Evolutionary conservation across 2,113 vertebrate species (phyloP).

Genomic region (Nannospalax galili): DNA sequence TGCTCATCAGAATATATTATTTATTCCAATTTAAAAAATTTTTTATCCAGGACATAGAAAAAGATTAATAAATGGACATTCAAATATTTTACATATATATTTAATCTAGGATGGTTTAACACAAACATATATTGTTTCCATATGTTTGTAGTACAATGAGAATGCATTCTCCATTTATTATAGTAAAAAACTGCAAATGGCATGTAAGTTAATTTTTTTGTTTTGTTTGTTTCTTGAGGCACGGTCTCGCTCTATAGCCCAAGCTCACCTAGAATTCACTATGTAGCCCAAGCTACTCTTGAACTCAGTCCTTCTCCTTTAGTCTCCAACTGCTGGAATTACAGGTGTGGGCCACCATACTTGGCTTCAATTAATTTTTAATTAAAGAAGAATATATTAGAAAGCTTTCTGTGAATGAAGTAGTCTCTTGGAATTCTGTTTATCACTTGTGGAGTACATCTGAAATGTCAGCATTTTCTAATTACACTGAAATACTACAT

Average conservation of each 20-base stretch:
- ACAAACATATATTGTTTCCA: conserved; percentile 18
- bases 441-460: not conserved
- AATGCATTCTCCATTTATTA: conserved; percentile 20
- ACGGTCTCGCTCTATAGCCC: not conserved
- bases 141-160: not conserved
- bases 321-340: not conserved
- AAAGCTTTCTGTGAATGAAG: not conserved
- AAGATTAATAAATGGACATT: conserved; percentile 51
- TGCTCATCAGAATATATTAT: conserved; percentile 39
- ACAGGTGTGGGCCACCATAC: not conserved
- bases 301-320: not conserved
- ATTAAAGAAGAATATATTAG: conserved; percentile 28
- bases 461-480: conserved; percentile 33
- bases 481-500: not conserved
- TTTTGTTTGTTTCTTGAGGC: not conserved
- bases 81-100: conserved; percentile 33
- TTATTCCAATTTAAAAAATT: conserved; percentile 11
- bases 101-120: conserved; percentile 38
- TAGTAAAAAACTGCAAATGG: not conserved
- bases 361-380: not conserved
- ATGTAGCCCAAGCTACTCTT: not conserved
- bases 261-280: too few species aligned
- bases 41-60: conserved; percentile 18
- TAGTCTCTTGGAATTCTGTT: conserved; percentile 16
- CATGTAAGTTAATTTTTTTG: conserved; percentile 47